These are phyloP conservation scores for Myodes glareolus DNA, from an alignment of 2,113 vertebrate species.

Conservation along the genomic window DNA sequence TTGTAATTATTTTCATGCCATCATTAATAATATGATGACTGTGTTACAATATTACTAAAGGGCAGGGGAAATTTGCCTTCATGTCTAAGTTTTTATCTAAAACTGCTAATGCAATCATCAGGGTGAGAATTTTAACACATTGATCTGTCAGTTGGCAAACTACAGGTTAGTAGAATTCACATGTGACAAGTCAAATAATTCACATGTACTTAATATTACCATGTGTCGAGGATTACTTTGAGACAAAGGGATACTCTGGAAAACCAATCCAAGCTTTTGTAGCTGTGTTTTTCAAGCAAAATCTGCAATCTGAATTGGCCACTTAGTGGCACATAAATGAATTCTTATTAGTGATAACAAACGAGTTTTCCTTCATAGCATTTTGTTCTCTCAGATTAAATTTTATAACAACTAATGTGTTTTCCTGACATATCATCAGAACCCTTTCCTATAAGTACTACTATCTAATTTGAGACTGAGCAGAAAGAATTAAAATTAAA, in stretches of 20 bases:
- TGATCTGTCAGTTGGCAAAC: constrained; percentile 37
- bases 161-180: neutral
- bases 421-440: neutral
- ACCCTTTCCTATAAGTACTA: neutral
- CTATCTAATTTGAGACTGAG: neutral
- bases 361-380: neutral
- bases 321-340: neutral
- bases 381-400: neutral
- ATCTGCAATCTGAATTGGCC: neutral
- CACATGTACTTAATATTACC: neutral
- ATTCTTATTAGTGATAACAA: neutral
- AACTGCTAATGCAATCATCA: constrained; percentile 59
- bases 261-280: neutral
- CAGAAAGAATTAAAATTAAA: neutral
- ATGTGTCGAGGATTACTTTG: neutral
- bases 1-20: constrained; percentile 25
- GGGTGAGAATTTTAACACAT: constrained; percentile 59
- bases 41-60: constrained; percentile 31
- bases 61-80: constrained; percentile 33
- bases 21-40: constrained; percentile 26
- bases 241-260: neutral
- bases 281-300: neutral
- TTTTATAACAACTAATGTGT: neutral
- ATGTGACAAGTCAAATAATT: constrained; percentile 9
- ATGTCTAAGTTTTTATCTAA: constrained; percentile 36